Evolutionary conservation across 2,888 invertebrate genomes (phyloP), one percentile per base, ranked within the genome.

Genomic region (Tachystola acroxantha): DNA sequence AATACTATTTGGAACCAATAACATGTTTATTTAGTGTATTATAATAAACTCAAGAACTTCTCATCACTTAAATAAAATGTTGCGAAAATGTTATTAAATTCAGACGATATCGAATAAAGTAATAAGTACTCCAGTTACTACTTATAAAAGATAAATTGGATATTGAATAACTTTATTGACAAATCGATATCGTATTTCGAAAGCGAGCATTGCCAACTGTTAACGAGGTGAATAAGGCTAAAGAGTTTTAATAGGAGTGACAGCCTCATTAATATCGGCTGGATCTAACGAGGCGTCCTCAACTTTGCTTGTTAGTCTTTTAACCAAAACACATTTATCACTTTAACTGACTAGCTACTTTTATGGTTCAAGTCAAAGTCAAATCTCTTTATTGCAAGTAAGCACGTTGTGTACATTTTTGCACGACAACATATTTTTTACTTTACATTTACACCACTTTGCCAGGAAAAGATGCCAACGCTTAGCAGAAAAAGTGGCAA

Each of bases 231-330:
- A 48, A 60, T 59, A 50, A 48, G 45, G 64, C 50, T 61, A 57
- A 59, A 62, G 64, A 70, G 67, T 66, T 69, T 65, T 67, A 68
- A 64, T 62, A 65, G 56, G 59, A 64, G 59, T 58, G 60, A 58
- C 53, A 55, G 55, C 49, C 58, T 70, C 69, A 70, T 69, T 69
- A 67, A 61, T 53, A 59, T 58, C 56, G 58, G 44, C 53, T 56
- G 57, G 48, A 50, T 59, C 51, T 67, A 67, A 69, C 64, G 56
- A 68, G 57, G 50, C 45, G 53, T 53, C 49, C 53, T 53, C 55
- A 72, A 73, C 67, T 73, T 72, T 64, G 70, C 70, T 73, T 70
- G 69, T 71, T 64, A 66, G 57, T 48, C 48, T 60, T 63, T 55
- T 55, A 64, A 60, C 59, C 57, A 60, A 65, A 70, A 67, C 62